phyloP scores from a whole-genome alignment of 1,140 invertebrate genomes.

The Penaeus vannamei region DNA sequence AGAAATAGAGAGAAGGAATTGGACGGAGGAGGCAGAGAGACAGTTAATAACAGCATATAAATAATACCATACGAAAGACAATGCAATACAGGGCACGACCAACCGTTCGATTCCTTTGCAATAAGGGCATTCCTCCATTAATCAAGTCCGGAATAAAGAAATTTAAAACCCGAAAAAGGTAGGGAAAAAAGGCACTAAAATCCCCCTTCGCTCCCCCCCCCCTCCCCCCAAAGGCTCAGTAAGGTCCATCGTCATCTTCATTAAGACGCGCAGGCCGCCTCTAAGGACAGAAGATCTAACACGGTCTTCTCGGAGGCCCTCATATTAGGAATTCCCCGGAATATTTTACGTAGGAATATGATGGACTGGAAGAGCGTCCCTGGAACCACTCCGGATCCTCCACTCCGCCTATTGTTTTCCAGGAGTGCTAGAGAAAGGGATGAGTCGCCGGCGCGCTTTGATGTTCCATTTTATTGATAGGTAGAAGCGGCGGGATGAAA shows the following conservation, averaged over 20 bases:
- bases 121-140: background rate
- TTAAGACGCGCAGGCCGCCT: too few species aligned
- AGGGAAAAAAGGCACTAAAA: too few species aligned
- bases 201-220: too few species aligned
- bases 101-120: background rate
- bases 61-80: too few species aligned
- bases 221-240: too few species aligned
- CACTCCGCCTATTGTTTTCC: constrained; percentile 53
- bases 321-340: constrained; percentile 60
- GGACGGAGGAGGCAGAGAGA: background rate
- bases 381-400: constrained; percentile 17
- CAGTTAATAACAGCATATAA: too few species aligned
- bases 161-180: too few species aligned
- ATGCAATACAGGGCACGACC: too few species aligned
- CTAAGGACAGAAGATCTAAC: too few species aligned
- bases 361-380: constrained; percentile 42
- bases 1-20: background rate
- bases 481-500: constrained; percentile 32
- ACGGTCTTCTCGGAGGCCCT: constrained; percentile 13
- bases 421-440: constrained; percentile 56
- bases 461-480: constrained; percentile 61
- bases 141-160: too few species aligned
- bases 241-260: too few species aligned
- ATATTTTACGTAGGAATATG: constrained; percentile 49
- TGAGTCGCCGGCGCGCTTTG: constrained; percentile 44